phyloP scores from a whole-genome alignment of 2,113 vertebrate genomes.

The Elachura formosa region DNA sequence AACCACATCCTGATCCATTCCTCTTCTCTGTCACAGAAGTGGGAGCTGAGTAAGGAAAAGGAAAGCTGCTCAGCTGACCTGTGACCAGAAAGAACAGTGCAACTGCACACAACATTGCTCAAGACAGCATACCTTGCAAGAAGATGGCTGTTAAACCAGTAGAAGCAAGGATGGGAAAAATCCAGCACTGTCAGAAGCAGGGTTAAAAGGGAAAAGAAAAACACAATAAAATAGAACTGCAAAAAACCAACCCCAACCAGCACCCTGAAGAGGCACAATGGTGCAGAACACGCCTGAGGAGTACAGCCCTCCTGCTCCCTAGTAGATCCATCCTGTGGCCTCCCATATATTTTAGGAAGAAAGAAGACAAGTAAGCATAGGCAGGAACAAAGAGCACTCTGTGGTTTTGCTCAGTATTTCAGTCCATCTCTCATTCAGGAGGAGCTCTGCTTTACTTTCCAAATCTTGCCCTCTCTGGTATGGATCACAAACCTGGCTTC shows the following conservation, averaged over 20 bases:
- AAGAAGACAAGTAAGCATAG: slow-evolving; percentile 14
- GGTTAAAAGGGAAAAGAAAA: neutral
- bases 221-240: neutral
- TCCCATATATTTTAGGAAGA: neutral
- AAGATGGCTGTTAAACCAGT: neutral
- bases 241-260: neutral
- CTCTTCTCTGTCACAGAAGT: neutral
- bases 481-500: slow-evolving; percentile 21
- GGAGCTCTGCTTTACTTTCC: slow-evolving; percentile 36
- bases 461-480: slow-evolving; percentile 57
- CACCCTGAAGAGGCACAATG: neutral
- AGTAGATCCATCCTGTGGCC: neutral
- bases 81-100: neutral
- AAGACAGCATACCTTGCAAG: neutral
- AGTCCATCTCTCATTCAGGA: slow-evolving; percentile 42
- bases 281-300: neutral
- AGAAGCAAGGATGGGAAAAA: neutral
- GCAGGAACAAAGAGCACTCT: slow-evolving; percentile 56
- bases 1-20: neutral
- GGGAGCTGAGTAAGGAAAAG: neutral
- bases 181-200: neutral
- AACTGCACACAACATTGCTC: neutral
- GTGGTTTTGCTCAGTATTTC: slow-evolving; percentile 52
- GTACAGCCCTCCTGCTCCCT: neutral
- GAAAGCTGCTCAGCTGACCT: neutral